phyloP scores from a whole-genome alignment of 1,140 invertebrate genomes.

The Phymastichus coffea region DNA sequence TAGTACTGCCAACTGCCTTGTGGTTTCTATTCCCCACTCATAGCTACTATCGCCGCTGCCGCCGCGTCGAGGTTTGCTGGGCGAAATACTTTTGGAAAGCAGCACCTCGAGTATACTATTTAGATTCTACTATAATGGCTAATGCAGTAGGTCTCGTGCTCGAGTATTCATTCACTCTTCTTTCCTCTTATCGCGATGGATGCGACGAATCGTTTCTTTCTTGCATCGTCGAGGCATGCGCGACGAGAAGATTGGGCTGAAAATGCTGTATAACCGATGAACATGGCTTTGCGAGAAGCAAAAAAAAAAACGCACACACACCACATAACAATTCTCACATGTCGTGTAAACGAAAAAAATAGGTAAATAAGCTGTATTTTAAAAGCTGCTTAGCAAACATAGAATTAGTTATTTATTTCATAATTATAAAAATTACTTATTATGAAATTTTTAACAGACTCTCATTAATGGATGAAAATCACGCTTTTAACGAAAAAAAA shows the following conservation, averaged over 20 bases:
- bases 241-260: too few relatives aligned
- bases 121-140: too few relatives aligned
- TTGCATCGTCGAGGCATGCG: too few relatives aligned
- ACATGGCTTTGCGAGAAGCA: constrained; percentile 13
- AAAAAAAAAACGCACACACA: too few relatives aligned
- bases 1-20: constrained; percentile 14
- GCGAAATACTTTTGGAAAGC: constrained; percentile 2
- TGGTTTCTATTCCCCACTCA: neutral
- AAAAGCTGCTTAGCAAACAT: constrained; percentile 4
- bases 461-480: too few relatives aligned
- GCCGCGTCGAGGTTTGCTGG: neutral
- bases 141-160: too few relatives aligned
- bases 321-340: too few relatives aligned
- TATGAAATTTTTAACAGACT: neutral
- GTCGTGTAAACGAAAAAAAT: neutral
- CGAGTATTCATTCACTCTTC: too few relatives aligned
- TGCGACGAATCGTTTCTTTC: too few relatives aligned
- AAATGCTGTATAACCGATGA: too few relatives aligned
- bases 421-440: neutral
- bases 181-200: too few relatives aligned
- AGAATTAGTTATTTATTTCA: neutral
- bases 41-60: neutral
- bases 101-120: too few relatives aligned
- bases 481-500: neutral
- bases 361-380: neutral